Evolutionary conservation across 1,140 invertebrate genomes (phyloP).

Genomic region (Phortica variegata): DNA sequence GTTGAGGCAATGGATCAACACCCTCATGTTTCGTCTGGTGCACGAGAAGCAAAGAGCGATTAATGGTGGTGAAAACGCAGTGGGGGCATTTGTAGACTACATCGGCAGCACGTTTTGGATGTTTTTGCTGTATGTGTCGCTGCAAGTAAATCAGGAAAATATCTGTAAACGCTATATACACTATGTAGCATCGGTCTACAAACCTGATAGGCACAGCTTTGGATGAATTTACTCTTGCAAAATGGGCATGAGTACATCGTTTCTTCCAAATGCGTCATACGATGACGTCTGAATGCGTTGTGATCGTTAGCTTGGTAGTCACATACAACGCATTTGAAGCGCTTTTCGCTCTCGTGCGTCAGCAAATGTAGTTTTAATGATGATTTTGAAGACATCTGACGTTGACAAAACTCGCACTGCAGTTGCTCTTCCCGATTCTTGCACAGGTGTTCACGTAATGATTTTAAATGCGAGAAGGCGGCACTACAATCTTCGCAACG

Average conservation of each 20-base stretch:
- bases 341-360: constrained; percentile 72
- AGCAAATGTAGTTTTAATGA: constrained; percentile 72
- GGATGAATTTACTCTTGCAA: constrained; percentile 71
- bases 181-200: too few species aligned
- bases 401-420: constrained; percentile 73
- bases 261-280: constrained; percentile 71
- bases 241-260: constrained; percentile 71
- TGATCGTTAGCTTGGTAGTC: constrained; percentile 76
- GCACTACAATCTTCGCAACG: constrained; percentile 43
- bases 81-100: constrained; percentile 42
- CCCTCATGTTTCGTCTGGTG: constrained; percentile 46
- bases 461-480: constrained; percentile 47
- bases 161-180: too few species aligned
- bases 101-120: constrained; percentile 41
- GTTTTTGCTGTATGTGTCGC: constrained; percentile 46
- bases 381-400: constrained; percentile 64
- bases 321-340: constrained; percentile 78
- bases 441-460: constrained; percentile 44
- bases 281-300: constrained; percentile 78
- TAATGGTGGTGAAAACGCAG: constrained; percentile 45
- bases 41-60: constrained; percentile 40
- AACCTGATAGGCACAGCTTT: constrained; percentile 66
- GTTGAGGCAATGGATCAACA: background rate
- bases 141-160: constrained; percentile 9
- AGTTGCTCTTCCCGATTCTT: constrained; percentile 56